A percentile compares a stretch with the other conserved stretches of the same genome.
These are phyloP conservation scores for Sceloporus tristichus DNA, from an alignment of 2,113 vertebrate species.

Conservation along the genomic window DNA sequence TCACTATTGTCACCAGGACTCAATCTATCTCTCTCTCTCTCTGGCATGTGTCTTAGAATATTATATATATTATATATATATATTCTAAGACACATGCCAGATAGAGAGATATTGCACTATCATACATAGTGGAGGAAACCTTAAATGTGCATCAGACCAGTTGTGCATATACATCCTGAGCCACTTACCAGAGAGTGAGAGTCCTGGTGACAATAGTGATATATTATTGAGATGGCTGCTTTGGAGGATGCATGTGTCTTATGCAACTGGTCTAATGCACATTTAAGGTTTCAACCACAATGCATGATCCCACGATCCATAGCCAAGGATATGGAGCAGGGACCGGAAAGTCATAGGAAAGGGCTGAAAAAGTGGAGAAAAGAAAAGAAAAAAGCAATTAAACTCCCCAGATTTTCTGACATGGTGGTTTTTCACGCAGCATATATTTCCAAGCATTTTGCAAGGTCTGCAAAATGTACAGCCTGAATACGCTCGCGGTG, in stretches of 20 bases:
- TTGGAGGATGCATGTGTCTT: neutral
- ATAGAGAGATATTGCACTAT: no score
- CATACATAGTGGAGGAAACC: no score
- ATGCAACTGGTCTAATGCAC: neutral
- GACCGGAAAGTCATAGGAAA: neutral
- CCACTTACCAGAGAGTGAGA: neutral
- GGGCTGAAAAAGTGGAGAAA: neutral
- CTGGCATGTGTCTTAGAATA: no score
- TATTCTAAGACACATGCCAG: no score
- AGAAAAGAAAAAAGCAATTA: conserved; percentile 14
- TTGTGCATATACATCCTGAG: no score
- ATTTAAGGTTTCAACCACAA: neutral
- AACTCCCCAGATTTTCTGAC: conserved; percentile 16
- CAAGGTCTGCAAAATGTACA: conserved; percentile 27
- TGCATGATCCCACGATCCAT: neutral
- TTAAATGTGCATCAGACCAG: no score
- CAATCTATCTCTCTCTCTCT: no score
- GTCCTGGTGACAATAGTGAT: neutral
- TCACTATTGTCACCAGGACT: no score
- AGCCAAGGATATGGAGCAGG: neutral
- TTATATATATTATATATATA: no score
- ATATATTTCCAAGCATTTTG: conserved; percentile 37
- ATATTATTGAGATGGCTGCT: no score
- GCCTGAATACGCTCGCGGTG: conserved; percentile 16
- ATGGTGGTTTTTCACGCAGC: neutral